These are phyloP conservation scores for Tachyglossus aculeatus DNA, from an alignment of 2,797 vertebrate species.

Conservation along the genomic window DNA sequence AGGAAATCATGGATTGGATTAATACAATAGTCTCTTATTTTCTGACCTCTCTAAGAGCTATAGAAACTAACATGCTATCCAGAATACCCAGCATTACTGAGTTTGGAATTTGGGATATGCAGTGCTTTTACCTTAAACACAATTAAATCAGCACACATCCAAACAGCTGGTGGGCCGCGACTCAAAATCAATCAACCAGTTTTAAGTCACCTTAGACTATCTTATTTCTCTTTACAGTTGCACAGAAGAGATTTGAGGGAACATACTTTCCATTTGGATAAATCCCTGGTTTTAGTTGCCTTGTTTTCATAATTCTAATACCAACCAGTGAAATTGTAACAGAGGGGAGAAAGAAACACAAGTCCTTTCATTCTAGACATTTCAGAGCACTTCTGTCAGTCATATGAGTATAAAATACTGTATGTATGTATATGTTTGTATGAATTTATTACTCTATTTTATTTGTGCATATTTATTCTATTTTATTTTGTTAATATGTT, in stretches of 20 bases:
- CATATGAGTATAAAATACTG: too few species aligned
- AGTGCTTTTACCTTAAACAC: slow-evolving; percentile 38
- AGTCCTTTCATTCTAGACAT: slow-evolving; percentile 7
- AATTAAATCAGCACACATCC: slow-evolving; percentile 53
- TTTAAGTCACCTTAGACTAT: slow-evolving; percentile 33
- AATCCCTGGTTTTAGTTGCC: slow-evolving; percentile 38
- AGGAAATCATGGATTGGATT: not conserved
- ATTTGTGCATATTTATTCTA: too few species aligned
- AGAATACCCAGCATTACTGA: not conserved
- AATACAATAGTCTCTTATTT: not conserved
- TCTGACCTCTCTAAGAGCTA: not conserved
- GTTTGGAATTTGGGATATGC: slow-evolving; percentile 32
- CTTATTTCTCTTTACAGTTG: slow-evolving; percentile 52
- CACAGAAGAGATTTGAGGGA: slow-evolving; percentile 28
- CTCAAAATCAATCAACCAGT: slow-evolving; percentile 50
- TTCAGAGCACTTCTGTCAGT: slow-evolving; percentile 3
- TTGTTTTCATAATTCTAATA: slow-evolving; percentile 33
- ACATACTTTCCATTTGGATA: slow-evolving; percentile 26
- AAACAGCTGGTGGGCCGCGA: slow-evolving; percentile 57
- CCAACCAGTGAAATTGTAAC: slow-evolving; percentile 12
- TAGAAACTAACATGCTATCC: not conserved
- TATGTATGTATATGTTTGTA: too few species aligned
- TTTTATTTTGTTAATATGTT: too few species aligned
- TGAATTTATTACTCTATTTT: too few species aligned
- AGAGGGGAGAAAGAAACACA: slow-evolving; percentile 9